Conservation (phyloP, 1,140 invertebrate genomes). For the Bombus affinis region DNA sequence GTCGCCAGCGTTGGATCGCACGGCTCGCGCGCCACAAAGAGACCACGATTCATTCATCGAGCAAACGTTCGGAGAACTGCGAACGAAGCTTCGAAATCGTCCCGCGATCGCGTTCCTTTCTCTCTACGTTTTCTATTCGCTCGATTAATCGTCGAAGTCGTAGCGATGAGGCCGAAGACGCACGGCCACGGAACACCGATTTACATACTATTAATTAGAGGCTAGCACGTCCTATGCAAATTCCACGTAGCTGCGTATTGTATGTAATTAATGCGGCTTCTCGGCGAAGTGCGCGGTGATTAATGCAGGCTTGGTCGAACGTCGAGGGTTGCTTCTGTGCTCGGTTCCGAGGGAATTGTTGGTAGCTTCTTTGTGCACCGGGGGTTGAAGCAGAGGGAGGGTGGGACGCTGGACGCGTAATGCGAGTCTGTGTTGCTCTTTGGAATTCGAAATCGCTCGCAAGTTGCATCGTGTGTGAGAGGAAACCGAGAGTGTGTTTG, state of each 20-base stretch:
- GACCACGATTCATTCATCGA: no score
- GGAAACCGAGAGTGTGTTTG: neutral
- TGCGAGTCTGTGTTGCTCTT: neutral
- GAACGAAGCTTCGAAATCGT: no score
- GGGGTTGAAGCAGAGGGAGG: neutral
- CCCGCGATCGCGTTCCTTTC: no score
- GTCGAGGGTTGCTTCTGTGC: neutral
- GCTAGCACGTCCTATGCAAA: conserved; percentile 59
- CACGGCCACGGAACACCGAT: neutral
- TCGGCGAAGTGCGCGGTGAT: conserved; percentile 57
- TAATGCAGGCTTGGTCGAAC: conserved; percentile 52
- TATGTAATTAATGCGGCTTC: conserved; percentile 63
- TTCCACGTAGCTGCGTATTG: conserved; percentile 61
- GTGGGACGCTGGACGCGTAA: neutral
- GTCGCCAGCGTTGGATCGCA: conserved; percentile 30
- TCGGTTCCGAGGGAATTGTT: conserved; percentile 1
- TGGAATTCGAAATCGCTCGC: neutral
- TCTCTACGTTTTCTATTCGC: no score
- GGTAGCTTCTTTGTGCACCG: conserved; percentile 14
- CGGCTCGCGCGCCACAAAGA: conserved; percentile 26
- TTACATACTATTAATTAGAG: conserved; percentile 61
- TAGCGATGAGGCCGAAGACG: conserved; percentile 17
- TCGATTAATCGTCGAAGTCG: conserved; percentile 43
- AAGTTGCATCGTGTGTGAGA: neutral
- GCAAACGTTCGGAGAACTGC: no score